A percentile compares a stretch with the other conserved stretches of the same genome.
phyloP scores from a whole-genome alignment of 1,140 invertebrate species.

The Hylyphantes graminicola region DNA sequence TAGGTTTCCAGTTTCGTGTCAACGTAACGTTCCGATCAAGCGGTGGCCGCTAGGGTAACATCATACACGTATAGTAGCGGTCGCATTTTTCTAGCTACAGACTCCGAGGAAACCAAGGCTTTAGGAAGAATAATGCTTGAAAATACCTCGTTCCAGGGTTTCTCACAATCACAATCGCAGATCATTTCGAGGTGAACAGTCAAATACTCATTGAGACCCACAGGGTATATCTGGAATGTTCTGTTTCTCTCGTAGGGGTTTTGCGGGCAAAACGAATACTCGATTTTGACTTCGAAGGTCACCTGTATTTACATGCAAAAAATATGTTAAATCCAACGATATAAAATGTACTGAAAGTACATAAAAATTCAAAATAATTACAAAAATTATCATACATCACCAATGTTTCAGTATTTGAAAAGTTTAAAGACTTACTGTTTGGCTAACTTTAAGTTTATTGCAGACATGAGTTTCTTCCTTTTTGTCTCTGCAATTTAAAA shows the following conservation, averaged over 20 bases:
- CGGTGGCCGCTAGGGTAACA: no score
- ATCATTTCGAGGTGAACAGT: conserved; percentile 86
- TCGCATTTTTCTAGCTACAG: no score
- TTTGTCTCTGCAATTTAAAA: conserved; percentile 60
- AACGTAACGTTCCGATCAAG: no score
- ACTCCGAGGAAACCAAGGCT: no score
- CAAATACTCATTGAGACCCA: conserved; percentile 89
- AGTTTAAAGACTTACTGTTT: conserved; percentile 68
- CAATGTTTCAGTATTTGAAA: no score
- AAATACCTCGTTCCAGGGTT: conserved; percentile 63
- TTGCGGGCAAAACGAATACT: conserved; percentile 69
- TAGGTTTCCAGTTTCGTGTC: no score
- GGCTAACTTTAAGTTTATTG: conserved; percentile 85
- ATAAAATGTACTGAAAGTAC: neutral
- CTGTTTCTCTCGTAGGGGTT: conserved; percentile 82
- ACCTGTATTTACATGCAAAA: conserved; percentile 65
- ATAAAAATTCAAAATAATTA: neutral
- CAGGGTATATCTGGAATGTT: conserved; percentile 88
- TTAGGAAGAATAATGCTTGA: no score
- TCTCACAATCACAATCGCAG: conserved; percentile 90
- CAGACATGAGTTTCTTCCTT: conserved; percentile 74
- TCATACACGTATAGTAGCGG: no score
- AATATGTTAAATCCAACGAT: neutral
- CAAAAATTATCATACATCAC: neutral
- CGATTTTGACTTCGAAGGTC: conserved; percentile 70